Evolutionary conservation across 2,888 invertebrate genomes (phyloP), one percentile per base, ranked within the genome.

Genomic region (Alloplasta piceator): DNA sequence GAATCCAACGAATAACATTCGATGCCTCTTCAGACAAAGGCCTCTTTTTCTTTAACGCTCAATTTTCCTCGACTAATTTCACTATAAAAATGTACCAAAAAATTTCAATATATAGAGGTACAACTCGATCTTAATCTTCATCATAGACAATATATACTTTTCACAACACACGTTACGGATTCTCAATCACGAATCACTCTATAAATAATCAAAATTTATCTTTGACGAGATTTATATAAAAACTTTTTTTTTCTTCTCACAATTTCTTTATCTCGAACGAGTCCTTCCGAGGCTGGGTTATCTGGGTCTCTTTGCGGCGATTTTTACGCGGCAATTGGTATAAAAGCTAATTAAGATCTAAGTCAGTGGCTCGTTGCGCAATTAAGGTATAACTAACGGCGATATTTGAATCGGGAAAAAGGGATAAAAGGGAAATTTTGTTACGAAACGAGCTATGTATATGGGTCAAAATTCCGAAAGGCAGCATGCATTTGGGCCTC

Each of bases 281-380:
- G 83, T 86, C 85, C 88, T 85, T 88, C 88, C 89, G 88, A 85
- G 87, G 87, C 89, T 83, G 85, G 85, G 87, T 87, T 84, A 82
- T 86, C 88, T 87, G 88, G 88, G 82, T 80, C 76, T 75, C 7
- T 61, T 48, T 9, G 38, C 43, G 56, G 56, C 9, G 16, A 0
- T 67, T 26, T 3, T 26, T 10, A 7, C 9, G 61, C 36, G 38
- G 46, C 48, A 60, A 64, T 70, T 46, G 46, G 10, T 55, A 39
- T 52, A 56, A 56, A 67, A 16, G 16, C 66, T 75, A 71, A 16
- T 67, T 58, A 64, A 14, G 26, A 70, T 41, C 61, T 64, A 77
- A 81, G 73, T 74, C 46, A 67, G 50, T 67, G 66, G 74, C 67
- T 75, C 73, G 71, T 67, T 66, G 61, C 60, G 48, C 68, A 60